Conservation (phyloP, 2,797 vertebrate species). For the Siniperca obscura region DNA sequence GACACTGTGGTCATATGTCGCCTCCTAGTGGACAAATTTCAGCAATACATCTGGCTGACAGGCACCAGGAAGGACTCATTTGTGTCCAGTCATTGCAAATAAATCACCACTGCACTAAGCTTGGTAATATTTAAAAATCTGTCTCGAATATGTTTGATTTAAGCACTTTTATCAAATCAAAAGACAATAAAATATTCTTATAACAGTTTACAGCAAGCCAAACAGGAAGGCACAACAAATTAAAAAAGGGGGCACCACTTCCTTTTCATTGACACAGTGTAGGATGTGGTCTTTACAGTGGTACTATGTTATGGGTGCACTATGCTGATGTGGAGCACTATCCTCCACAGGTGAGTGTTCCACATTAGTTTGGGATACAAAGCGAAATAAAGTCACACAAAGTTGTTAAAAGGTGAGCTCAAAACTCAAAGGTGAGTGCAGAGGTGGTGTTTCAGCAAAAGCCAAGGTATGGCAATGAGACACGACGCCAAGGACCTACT, state of each 20-base stretch:
- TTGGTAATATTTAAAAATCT: not conserved
- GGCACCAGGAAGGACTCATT: not conserved
- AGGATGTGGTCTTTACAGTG: not conserved
- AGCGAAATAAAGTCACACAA: not conserved
- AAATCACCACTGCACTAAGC: not conserved
- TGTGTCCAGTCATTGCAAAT: not conserved
- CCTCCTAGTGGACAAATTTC: slow-evolving; percentile 21
- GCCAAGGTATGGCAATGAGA: too few relatives aligned
- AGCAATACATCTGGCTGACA: not conserved
- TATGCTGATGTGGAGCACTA: not conserved
- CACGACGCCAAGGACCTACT: too few relatives aligned
- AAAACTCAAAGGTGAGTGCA: not conserved
- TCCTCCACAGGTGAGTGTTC: not conserved
- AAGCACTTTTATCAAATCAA: not conserved
- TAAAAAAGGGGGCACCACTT: not conserved
- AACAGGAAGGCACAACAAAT: not conserved
- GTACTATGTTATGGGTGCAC: not conserved
- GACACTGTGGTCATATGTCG: not conserved
- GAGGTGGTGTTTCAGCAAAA: too few relatives aligned
- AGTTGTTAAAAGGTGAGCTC: too few relatives aligned
- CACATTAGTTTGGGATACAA: not conserved
- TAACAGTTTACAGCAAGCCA: not conserved
- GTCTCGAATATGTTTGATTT: not conserved
- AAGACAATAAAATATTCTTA: not conserved
- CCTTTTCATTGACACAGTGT: not conserved